Conservation (phyloP, 2,888 invertebrate species). For the Epirrhoe alternata region DNA sequence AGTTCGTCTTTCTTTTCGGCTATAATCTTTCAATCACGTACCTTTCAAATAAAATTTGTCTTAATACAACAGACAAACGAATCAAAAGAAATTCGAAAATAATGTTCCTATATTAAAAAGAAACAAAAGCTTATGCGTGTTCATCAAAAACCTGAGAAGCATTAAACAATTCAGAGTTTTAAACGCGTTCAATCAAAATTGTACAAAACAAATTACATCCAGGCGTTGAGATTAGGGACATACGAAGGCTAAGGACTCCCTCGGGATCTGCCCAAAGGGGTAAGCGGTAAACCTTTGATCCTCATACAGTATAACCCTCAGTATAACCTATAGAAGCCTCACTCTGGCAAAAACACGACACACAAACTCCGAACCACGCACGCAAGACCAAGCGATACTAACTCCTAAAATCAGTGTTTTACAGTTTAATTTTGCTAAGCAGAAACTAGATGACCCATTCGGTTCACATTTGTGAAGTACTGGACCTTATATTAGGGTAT, state of each 20-base stretch:
- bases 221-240: slow-evolving; percentile 23
- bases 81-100: too few relatives aligned
- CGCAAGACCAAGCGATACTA: background rate
- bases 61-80: too few relatives aligned
- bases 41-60: too few relatives aligned
- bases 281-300: slow-evolving; percentile 36
- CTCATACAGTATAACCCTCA: slow-evolving; percentile 14
- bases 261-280: slow-evolving; percentile 23
- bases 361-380: background rate
- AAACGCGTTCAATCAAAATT: slow-evolving; percentile 31
- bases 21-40: too few relatives aligned
- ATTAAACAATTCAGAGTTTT: slow-evolving; percentile 6
- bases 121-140: too few relatives aligned
- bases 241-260: slow-evolving; percentile 25
- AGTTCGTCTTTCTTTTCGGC: too few relatives aligned
- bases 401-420: background rate
- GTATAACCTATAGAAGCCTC: background rate
- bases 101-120: too few relatives aligned
- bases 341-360: background rate
- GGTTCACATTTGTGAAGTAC: background rate
- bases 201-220: slow-evolving; percentile 31
- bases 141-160: background rate
- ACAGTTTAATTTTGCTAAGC: background rate
- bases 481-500: background rate
- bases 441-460: background rate